Evolutionary conservation across 2,113 vertebrate species (phyloP).

Genomic region (Tor tambroides): DNA sequence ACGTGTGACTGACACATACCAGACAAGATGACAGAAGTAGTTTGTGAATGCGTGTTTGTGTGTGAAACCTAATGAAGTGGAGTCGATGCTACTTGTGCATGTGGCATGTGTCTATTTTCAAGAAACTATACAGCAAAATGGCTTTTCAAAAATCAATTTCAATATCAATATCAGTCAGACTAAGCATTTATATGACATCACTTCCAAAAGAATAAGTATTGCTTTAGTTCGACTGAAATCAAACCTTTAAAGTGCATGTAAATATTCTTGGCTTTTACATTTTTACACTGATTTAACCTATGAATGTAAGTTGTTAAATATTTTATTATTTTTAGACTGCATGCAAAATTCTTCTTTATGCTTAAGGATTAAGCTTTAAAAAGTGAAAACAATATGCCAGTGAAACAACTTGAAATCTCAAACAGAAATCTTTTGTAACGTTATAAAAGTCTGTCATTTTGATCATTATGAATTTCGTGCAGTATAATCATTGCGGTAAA

Average conservation of each 20-base stretch:
- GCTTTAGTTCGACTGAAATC: neutral
- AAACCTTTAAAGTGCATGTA: neutral
- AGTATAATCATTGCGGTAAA: no score
- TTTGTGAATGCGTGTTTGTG: constrained; percentile 6
- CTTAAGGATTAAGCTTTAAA: neutral
- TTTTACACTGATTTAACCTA: neutral
- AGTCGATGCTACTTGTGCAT: neutral
- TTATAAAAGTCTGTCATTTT: neutral
- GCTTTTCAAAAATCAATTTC: neutral
- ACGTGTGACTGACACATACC: constrained; percentile 74
- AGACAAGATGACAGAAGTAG: constrained; percentile 47
- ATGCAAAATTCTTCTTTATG: no score
- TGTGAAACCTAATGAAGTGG: neutral
- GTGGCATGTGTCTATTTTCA: constrained; percentile 31
- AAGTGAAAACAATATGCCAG: neutral
- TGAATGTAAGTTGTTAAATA: neutral
- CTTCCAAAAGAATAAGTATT: no score
- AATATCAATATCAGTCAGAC: neutral
- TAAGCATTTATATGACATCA: neutral
- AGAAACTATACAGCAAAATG: neutral
- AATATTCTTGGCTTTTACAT: neutral
- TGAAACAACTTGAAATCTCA: no score
- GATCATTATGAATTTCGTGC: neutral
- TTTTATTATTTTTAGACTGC: neutral
- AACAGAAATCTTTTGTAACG: neutral